Evolutionary conservation across 2,888 invertebrate species (phyloP).

Genomic region (Barypeithes pellucidus): DNA sequence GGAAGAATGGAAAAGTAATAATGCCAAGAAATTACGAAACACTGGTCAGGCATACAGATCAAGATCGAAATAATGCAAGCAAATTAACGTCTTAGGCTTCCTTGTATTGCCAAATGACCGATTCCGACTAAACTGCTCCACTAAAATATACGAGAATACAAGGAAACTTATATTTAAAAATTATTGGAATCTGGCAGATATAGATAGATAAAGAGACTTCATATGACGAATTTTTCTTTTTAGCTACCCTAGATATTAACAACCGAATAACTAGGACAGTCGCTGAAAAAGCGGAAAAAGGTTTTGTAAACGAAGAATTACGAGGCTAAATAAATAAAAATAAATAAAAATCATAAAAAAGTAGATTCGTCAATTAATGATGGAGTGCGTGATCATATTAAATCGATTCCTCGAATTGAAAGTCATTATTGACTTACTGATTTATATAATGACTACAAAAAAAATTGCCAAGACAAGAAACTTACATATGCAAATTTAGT

Average conservation of each 20-base stretch:
- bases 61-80: slow-evolving; percentile 18
- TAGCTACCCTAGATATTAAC: slow-evolving; percentile 15
- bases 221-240: slow-evolving; percentile 22
- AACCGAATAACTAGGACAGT: slow-evolving; percentile 20
- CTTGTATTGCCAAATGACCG: slow-evolving; percentile 21
- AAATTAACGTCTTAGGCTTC: neutral
- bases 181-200: slow-evolving; percentile 23
- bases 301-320: slow-evolving; percentile 1
- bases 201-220: slow-evolving; percentile 26
- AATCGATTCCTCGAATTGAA: slow-evolving; percentile 22
- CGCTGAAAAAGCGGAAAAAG: slow-evolving; percentile 20
- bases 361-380: slow-evolving; percentile 27
- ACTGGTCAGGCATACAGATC: slow-evolving; percentile 18
- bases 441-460: slow-evolving; percentile 2
- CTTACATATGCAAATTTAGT: neutral
- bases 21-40: slow-evolving; percentile 25
- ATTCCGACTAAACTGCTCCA: slow-evolving; percentile 1
- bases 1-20: slow-evolving; percentile 30
- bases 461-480: slow-evolving; percentile 10
- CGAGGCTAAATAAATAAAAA: no score
- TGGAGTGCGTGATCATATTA: slow-evolving; percentile 11
- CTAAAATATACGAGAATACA: neutral
- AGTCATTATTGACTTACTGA: neutral
- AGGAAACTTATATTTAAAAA: neutral
- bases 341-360: slow-evolving; percentile 5